Base-by-base conservation (phyloP, 2,888 invertebrate genomes). In the Rhabditoides inermis region DNA sequence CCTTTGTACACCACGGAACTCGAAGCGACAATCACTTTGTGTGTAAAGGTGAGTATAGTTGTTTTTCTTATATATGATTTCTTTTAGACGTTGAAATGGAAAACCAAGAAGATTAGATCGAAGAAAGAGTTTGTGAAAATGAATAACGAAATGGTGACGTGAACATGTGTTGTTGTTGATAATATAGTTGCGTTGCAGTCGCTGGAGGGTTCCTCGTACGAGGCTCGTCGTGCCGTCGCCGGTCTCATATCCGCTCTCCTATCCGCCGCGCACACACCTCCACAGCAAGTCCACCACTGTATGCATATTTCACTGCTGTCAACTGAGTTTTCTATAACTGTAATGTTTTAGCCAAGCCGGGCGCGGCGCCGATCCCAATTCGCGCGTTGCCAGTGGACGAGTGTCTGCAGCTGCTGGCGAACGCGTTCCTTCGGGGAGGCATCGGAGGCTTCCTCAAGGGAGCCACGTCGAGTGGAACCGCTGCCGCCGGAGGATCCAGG, bases 371-470 rank as follows among this genome's bases (percentile, higher is more conserved):
- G 35, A 39, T 60, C 6, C 53, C 57, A 2, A 51, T 60, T 2
- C 49, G 37, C 10, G 46, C 59, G 6, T 39, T 60, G 18, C 23
- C 69, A 2, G 48, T 91, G 37, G 92, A 94, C 58, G 95, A 95
- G 78, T 88, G 89, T 0, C 80, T 98, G 54, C 86, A 86, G 63
- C 84, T 94, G 56, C 79, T 98, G 62, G 88, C 91, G 84, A 86
- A 88, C 0, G 95, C 92, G 10, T 95, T 95, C 79, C 79, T 95
- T 3, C 82, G 90, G 56, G 94, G 95, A 0, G 92, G 94, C 15
- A 56, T 69, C 6, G 69, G 71, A 0, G 94, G 94, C 7, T 95
- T 95, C 79, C 79, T 95, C 10, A 83, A 90, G 56, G 92, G 92
- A 0, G 87, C 87, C 5, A 53, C 47, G 1, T 52, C 58, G n/a